Evolutionary conservation across 2,113 vertebrate species (phyloP), one percentile per base, ranked within the genome.

Genomic region (Erythrocercus mccallii): DNA sequence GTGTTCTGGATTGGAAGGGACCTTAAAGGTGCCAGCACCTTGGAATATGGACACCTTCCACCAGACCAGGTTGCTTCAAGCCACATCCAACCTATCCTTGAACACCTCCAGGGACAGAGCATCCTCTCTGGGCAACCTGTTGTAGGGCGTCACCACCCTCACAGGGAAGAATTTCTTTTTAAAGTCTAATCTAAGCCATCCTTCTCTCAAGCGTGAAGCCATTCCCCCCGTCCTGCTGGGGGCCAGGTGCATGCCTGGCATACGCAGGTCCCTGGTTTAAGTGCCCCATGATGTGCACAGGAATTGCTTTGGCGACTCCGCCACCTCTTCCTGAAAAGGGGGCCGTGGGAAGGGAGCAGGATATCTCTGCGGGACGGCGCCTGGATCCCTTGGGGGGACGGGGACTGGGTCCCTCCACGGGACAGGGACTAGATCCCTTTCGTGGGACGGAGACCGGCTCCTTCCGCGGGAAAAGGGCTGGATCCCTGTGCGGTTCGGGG

Each of bases 301-400:
- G 58, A 38, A 24, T 50, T 27, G 60, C 21, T 58, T 58, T 6
- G 40, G 33, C 0, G 0, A 10, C 53, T 66, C 27, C 23, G 7
- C 17, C 0, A 1, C 18, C 28, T 38, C 16, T 20, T 3, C 7
- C 24, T 3, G 48, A 11, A 16, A 16, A 2, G 0, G 5, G 19
- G 6, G 14, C 50, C 6, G 30, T 3, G 37, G 21, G 56, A 38
- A 6, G 4, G 17, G 10, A 4, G 5, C n/a, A 19, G 25, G 12
- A 28, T 21, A 11, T 5, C 38, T 23, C 2, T 1, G 25, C 2
- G 40, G 42, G 27, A 28, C 7, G 3, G 17, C 21, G 11, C 0
- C n/a, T 15, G 14, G 5, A 12, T 44, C 19, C 30, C 5, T 11
- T 5, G 0, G 1, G 4, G 30, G 11, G 17, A 22, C 2, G 0